phyloP scores from a whole-genome alignment of 2,888 invertebrate genomes.

The Brassicogethes aeneus region DNA sequence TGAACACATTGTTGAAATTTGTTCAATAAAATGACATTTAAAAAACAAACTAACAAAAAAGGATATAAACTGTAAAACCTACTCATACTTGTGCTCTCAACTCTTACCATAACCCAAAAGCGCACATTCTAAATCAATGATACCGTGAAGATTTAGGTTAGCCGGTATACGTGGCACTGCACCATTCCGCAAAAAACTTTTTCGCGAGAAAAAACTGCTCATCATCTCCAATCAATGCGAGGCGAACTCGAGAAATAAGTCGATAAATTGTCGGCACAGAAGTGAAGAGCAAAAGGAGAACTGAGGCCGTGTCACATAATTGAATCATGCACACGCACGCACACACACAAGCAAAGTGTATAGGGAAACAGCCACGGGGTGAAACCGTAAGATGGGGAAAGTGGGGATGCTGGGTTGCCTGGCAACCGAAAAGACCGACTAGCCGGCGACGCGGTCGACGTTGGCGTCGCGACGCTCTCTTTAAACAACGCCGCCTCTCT shows the following conservation, averaged over 20 bases:
- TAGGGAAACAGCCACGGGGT: background rate
- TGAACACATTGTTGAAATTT: no score
- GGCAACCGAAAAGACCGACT: slow-evolving; percentile 36
- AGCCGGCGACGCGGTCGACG: slow-evolving; percentile 33
- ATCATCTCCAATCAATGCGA: background rate
- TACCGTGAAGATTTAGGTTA: background rate
- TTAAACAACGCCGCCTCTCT: background rate
- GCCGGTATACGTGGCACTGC: no score
- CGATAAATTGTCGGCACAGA: slow-evolving; percentile 35
- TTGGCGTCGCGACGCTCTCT: slow-evolving; percentile 36
- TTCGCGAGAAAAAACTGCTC: background rate
- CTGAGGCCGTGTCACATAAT: slow-evolving; percentile 39
- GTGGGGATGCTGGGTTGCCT: slow-evolving; percentile 40
- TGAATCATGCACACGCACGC: slow-evolving; percentile 36
- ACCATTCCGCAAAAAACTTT: no score
- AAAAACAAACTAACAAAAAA: no score
- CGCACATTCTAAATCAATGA: no score
- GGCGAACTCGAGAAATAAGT: slow-evolving; percentile 30
- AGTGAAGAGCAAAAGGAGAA: no score
- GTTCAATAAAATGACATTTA: no score
- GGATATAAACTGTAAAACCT: no score
- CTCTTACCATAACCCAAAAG: no score
- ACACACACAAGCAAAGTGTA: slow-evolving; percentile 18
- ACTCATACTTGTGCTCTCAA: no score
- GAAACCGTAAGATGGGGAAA: slow-evolving; percentile 9